Percentiles rank a stretch among this genome's conserved stretches.
These are phyloP conservation scores for Mycetomoellerius zeteki DNA, from an alignment of 1,140 invertebrate genomes.

Conservation along the genomic window DNA sequence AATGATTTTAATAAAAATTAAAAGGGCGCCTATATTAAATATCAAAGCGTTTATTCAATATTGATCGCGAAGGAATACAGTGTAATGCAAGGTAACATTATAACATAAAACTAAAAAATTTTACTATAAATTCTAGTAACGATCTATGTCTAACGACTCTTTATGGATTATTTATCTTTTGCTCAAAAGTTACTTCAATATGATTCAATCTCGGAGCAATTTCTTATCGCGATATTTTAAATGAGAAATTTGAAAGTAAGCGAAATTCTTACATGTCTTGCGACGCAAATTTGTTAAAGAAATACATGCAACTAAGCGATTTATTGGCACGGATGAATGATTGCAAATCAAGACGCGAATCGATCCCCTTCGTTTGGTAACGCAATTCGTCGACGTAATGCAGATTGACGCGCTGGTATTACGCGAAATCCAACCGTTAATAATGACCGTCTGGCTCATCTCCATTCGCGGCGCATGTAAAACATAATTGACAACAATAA, in stretches of 20 bases:
- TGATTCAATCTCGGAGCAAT: not conserved
- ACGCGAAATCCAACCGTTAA: slow-evolving; percentile 69
- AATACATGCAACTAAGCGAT: not conserved
- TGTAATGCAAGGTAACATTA: too few species aligned
- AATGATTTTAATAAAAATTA: too few species aligned
- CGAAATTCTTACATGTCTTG: not conserved
- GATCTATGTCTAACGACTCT: too few species aligned
- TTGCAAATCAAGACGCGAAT: slow-evolving; percentile 62
- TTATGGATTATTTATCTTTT: not conserved
- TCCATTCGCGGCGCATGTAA: slow-evolving; percentile 57
- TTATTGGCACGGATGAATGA: not conserved
- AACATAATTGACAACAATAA: slow-evolving; percentile 74
- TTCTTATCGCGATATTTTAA: not conserved
- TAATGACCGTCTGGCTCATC: slow-evolving; percentile 51
- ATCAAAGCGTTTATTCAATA: too few species aligned
- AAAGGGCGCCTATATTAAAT: too few species aligned
- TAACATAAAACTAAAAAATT: too few species aligned
- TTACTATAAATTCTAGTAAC: too few species aligned
- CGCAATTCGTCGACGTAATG: slow-evolving; percentile 49
- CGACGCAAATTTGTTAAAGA: not conserved
- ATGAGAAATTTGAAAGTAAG: not conserved
- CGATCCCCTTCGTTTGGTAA: slow-evolving; percentile 59
- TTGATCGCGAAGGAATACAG: too few species aligned
- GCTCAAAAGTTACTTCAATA: not conserved
- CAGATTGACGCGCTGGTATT: slow-evolving; percentile 73